Evolutionary conservation across 2,797 vertebrate species (phyloP).

Genomic region (Ambastaia sidthimunki): DNA sequence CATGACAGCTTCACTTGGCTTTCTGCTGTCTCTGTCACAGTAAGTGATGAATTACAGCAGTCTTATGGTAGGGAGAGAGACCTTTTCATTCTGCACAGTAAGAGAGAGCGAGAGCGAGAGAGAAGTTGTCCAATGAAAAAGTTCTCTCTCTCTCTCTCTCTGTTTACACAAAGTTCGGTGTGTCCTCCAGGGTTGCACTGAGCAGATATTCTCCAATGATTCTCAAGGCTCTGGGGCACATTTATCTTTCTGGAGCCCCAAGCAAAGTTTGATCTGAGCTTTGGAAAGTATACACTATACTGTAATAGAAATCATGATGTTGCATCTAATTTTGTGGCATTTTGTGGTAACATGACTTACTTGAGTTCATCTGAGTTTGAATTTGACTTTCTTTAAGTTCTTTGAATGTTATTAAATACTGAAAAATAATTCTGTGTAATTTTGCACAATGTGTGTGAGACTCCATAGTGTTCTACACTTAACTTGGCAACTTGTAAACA

Average conservation of each 20-base stretch:
- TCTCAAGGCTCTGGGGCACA: background rate
- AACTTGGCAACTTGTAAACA: no score
- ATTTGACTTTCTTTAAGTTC: background rate
- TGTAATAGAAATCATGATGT: background rate
- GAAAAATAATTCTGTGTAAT: background rate
- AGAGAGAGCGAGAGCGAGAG: constrained; percentile 51
- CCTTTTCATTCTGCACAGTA: constrained; percentile 65
- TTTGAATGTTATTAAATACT: constrained; percentile 1
- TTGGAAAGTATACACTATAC: no score
- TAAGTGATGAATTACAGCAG: constrained; percentile 75
- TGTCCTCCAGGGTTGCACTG: constrained; percentile 20
- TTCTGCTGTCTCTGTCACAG: constrained; percentile 64
- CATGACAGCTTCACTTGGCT: constrained; percentile 40
- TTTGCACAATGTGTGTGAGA: background rate
- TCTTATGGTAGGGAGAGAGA: constrained; percentile 72
- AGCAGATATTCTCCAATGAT: constrained; percentile 44
- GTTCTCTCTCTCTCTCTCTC: constrained; percentile 60
- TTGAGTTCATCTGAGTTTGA: background rate
- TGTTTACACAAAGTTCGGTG: constrained; percentile 4
- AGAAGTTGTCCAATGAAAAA: constrained; percentile 67
- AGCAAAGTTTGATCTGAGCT: background rate
- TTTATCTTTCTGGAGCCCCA: background rate
- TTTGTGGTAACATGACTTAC: background rate
- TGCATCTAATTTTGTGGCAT: background rate
- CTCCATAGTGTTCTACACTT: no score